These are phyloP conservation scores for Sceliomorpha sp. DNA, from an alignment of 2,888 invertebrate species.

Conservation along the genomic window DNA sequence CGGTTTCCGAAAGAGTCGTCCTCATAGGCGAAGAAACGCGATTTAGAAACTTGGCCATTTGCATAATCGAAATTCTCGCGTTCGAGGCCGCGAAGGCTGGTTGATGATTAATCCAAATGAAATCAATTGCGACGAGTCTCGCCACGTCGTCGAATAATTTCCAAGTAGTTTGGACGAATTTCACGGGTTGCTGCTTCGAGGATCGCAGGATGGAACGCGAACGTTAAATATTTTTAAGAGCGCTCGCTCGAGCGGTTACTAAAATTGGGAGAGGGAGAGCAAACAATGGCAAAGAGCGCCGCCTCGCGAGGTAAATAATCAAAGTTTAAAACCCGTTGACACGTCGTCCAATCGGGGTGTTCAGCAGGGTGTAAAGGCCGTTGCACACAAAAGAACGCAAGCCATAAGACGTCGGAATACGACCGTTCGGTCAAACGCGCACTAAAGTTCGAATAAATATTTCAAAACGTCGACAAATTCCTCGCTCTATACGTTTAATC, in stretches of 20 bases:
- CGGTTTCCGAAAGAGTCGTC: too few species aligned
- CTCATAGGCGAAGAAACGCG: too few species aligned
- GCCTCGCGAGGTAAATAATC: constrained; percentile 38
- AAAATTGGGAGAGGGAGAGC: constrained; percentile 3
- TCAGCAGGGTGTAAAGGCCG: constrained; percentile 7
- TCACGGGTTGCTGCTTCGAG: constrained; percentile 25
- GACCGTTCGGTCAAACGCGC: constrained; percentile 29
- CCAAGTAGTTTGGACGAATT: neutral
- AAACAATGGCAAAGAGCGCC: constrained; percentile 21
- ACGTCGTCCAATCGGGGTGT: constrained; percentile 33
- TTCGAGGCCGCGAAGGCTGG: too few species aligned
- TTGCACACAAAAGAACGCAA: constrained; percentile 29
- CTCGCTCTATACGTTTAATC: too few species aligned
- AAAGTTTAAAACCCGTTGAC: constrained; percentile 41
- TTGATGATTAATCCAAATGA: too few species aligned
- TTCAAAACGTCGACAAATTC: constrained; percentile 17
- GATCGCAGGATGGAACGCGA: constrained; percentile 5
- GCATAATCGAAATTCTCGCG: too few species aligned
- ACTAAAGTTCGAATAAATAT: too few species aligned
- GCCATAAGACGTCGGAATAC: constrained; percentile 39
- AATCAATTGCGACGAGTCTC: neutral
- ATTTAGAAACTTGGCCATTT: too few species aligned
- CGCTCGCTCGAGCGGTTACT: constrained; percentile 9
- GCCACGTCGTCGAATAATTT: neutral
- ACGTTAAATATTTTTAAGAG: neutral